Conservation (phyloP, 2,888 invertebrate species). For the Aphodius sticticus region DNA sequence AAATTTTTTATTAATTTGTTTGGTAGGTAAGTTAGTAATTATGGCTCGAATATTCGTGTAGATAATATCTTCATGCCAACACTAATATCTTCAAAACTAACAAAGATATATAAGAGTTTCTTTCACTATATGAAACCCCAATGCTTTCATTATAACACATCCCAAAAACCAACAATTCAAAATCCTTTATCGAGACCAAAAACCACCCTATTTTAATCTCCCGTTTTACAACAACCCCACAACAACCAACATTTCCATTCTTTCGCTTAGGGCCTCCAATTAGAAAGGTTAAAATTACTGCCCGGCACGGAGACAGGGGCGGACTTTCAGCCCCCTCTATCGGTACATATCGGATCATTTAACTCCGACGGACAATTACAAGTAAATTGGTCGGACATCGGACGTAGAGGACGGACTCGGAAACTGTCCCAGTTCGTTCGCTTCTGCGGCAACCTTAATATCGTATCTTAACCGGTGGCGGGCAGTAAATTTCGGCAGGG, state of each 20-base stretch:
- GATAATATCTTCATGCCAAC: no score
- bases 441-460: constrained; percentile 16
- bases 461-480: constrained; percentile 23
- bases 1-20: no score
- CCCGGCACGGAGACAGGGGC: neutral
- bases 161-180: no score
- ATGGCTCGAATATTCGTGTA: no score
- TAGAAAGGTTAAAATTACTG: neutral
- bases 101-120: no score
- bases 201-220: no score
- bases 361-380: constrained; percentile 22
- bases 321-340: neutral
- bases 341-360: constrained; percentile 18
- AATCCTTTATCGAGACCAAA: no score
- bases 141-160: no score
- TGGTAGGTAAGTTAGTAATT: no score
- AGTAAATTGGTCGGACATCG: constrained; percentile 18
- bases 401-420: neutral
- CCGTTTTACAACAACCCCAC: no score
- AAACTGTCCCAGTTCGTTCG: neutral
- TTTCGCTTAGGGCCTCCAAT: neutral
- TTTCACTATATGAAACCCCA: no score
- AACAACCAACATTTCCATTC: neutral
- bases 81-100: no score
- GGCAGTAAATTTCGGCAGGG: constrained; percentile 25